Evolutionary conservation across 2,888 invertebrate species (phyloP).

Genomic region (Anorthoa munda): DNA sequence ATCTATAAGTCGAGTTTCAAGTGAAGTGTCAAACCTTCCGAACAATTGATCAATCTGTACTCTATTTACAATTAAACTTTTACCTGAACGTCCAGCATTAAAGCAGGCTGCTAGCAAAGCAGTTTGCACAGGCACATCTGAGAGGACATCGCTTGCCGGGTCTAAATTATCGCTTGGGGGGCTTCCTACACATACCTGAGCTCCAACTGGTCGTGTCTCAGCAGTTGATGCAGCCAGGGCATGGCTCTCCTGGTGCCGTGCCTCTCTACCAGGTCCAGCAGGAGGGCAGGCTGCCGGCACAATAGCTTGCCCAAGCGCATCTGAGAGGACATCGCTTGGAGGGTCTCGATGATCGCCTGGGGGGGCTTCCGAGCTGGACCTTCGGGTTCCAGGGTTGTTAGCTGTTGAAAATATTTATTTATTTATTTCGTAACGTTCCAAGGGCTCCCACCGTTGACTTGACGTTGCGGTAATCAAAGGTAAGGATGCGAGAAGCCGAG

Average conservation of each 20-base stretch:
- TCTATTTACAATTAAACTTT: too few relatives aligned
- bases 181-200: conserved; percentile 85
- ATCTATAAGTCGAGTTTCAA: too few relatives aligned
- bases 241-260: conserved; percentile 97
- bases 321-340: conserved; percentile 94
- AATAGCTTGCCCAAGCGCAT: conserved; percentile 97
- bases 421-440: too few relatives aligned
- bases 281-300: conserved; percentile 97
- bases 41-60: too few relatives aligned
- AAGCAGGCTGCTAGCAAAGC: neutral
- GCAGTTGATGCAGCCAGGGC: conserved; percentile 99
- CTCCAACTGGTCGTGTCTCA: conserved; percentile 97
- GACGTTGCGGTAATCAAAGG: too few relatives aligned
- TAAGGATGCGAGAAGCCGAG: too few relatives aligned
- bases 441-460: too few relatives aligned
- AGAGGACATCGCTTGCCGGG: too few relatives aligned
- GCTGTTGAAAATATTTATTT: conserved; percentile 74
- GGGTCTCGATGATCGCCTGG: conserved; percentile 93
- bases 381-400: conserved; percentile 96
- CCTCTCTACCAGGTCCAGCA: conserved; percentile 97
- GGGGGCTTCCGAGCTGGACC: conserved; percentile 96
- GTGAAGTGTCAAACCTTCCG: too few relatives aligned
- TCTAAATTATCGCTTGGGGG: too few relatives aligned
- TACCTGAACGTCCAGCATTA: too few relatives aligned
- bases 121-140: neutral